A percentile compares a stretch with the other conserved stretches of the same genome.
Conservation (phyloP, 2,797 vertebrate species). For the Selene dorsalis region DNA sequence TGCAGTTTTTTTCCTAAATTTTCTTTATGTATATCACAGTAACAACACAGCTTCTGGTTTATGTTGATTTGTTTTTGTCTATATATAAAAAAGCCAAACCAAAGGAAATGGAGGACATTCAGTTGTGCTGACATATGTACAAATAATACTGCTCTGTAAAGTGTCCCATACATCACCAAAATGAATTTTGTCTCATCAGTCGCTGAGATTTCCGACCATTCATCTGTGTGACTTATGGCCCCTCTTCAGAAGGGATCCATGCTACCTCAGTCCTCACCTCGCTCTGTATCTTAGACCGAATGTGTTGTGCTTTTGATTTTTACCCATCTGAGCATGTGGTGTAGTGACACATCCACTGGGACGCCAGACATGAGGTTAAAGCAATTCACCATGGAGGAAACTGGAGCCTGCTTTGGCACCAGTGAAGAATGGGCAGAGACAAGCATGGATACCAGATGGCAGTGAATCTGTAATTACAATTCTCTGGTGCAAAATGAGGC, state of each 20-base stretch:
- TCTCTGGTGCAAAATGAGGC: conserved; percentile 73
- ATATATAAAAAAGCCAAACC: conserved; percentile 31
- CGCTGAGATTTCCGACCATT: conserved; percentile 61
- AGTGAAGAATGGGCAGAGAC: conserved; percentile 73
- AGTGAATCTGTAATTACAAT: conserved; percentile 79
- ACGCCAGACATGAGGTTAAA: conserved; percentile 72
- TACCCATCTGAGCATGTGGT: conserved; percentile 58
- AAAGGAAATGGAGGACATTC: conserved; percentile 55
- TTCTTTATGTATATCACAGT: neutral
- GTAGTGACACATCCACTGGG: conserved; percentile 69
- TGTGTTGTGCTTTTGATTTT: conserved; percentile 53
- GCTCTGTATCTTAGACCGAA: conserved; percentile 43
- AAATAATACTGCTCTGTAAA: conserved; percentile 60
- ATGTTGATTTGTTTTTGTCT: conserved; percentile 33
- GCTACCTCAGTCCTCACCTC: conserved; percentile 63
- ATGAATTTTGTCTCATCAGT: conserved; percentile 73
- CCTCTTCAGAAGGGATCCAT: conserved; percentile 43
- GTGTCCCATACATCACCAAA: conserved; percentile 68
- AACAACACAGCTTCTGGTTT: too few relatives aligned
- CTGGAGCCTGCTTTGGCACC: conserved; percentile 72
- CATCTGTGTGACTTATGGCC: conserved; percentile 71
- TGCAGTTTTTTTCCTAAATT: neutral
- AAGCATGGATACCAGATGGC: conserved; percentile 77
- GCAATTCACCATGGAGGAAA: conserved; percentile 59
- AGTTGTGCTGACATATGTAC: conserved; percentile 68